Evolutionary conservation across 2,113 vertebrate genomes (phyloP), one percentile per base, ranked within the genome.

Genomic region (Pluvianellus socialis): DNA sequence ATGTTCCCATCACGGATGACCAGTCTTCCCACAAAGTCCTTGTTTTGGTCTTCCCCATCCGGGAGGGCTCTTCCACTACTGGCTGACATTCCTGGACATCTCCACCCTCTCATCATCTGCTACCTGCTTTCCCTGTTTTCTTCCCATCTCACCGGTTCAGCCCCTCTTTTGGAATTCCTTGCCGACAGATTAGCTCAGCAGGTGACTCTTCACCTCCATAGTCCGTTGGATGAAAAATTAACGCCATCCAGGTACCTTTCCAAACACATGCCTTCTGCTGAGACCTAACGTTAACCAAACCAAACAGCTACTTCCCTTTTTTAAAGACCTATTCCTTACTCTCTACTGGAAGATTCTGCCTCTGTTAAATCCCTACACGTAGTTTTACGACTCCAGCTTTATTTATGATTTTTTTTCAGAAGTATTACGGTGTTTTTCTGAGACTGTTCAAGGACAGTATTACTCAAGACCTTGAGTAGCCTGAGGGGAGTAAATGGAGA

Each of bases 361-460:
- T 79, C 68, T 2, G 4, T 47, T 83, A 35, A 33, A 40, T 7
- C 40, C 30, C 10, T 49, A 30, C 23, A 6, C 2, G 6, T 35
- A 79, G 33, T 65, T 90, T 38, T 11, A 71, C 18, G 27, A 7
- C 24, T 58, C 2, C 4, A 28, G 7, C 4, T 90, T 62, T 86
- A 91, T 83, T 83, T 33, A 45, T 5, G 5, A 6, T 42, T 22
- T 35, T 77, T 53, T 53, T 56, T 30, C 44, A 70, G 58, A 71
- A 83, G 35, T 14, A n/a, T 28, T 32, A 32, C 2, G 1, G 47
- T 52, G 77, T 86, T 92, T 88, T 86, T 52, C 81, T 6, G 12
- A 77, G 82, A 27, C 49, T 85, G 44, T 85, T 93, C 94, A 88
- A 95, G 94, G 95, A 92, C 89, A 65, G 55, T 35, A 95, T 96